A percentile compares a stretch with the other conserved stretches of the same genome.
phyloP scores from a whole-genome alignment of 2,113 vertebrate species.

The Pogona vitticeps region DNA sequence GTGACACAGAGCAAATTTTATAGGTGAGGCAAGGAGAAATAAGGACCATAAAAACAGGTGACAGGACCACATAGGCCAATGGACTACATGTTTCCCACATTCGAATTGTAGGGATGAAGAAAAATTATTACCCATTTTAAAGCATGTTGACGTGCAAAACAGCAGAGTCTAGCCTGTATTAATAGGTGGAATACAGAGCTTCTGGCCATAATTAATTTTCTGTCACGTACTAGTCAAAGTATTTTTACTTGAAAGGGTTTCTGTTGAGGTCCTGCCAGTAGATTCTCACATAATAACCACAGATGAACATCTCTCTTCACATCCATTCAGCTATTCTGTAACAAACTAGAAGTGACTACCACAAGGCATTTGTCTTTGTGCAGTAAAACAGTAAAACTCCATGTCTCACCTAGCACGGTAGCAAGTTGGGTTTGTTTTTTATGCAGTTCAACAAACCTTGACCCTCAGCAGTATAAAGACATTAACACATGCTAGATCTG shows the following conservation, averaged over 20 bases:
- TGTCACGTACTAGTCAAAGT: background rate
- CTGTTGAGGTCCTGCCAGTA: background rate
- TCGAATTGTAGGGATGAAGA: no score
- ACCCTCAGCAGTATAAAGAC: background rate
- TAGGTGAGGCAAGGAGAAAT: no score
- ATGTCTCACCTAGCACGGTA: background rate
- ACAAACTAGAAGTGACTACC: background rate
- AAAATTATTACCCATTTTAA: no score
- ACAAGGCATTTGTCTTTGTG: background rate
- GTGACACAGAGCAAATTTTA: no score
- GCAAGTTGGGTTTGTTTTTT: background rate
- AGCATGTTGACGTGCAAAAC: no score
- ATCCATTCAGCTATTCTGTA: background rate
- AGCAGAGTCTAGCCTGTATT: no score
- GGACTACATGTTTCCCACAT: no score
- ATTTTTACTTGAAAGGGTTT: background rate
- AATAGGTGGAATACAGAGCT: no score
- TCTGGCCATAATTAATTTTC: no score
- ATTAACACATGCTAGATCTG: background rate
- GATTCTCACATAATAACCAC: background rate
- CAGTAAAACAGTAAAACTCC: background rate
- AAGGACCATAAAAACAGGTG: no score
- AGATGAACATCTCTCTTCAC: background rate
- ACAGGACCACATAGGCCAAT: no score
- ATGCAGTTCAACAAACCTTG: background rate